phyloP scores from a whole-genome alignment of 2,113 vertebrate species.

The Brienomyrus longianalis region DNA sequence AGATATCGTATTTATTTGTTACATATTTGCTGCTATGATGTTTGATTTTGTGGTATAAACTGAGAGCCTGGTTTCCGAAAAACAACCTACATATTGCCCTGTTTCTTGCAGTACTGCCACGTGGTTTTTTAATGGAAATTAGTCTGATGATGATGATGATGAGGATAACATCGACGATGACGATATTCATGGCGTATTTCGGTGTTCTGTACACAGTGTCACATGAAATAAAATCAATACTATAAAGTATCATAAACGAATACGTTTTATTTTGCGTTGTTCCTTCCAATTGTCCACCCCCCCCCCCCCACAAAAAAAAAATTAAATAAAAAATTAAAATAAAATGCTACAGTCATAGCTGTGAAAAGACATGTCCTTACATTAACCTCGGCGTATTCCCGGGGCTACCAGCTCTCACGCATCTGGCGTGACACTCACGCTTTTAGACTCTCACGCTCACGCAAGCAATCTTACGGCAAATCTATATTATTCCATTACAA shows the following conservation, averaged over 20 bases:
- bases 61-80: conserved; percentile 27
- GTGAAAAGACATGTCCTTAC: background rate
- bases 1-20: conserved; percentile 19
- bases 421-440: no score
- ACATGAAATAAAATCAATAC: conserved; percentile 65
- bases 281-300: background rate
- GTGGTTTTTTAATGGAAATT: conserved; percentile 39
- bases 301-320: no score
- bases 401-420: no score
- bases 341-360: background rate
- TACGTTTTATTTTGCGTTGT: no score
- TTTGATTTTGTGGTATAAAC: conserved; percentile 32
- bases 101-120: conserved; percentile 47
- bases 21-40: conserved; percentile 21
- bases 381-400: background rate
- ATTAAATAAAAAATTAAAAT: no score
- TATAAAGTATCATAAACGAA: conserved; percentile 46
- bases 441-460: no score
- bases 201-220: conserved; percentile 61
- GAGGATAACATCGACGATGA: conserved; percentile 44
- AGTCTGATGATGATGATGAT: background rate
- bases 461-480: no score
- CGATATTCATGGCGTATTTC: conserved; percentile 55
- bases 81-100: conserved; percentile 27
- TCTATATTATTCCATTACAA: background rate